Conservation (phyloP, 2,888 invertebrate species). For the Eumacrocentrus americanus region DNA sequence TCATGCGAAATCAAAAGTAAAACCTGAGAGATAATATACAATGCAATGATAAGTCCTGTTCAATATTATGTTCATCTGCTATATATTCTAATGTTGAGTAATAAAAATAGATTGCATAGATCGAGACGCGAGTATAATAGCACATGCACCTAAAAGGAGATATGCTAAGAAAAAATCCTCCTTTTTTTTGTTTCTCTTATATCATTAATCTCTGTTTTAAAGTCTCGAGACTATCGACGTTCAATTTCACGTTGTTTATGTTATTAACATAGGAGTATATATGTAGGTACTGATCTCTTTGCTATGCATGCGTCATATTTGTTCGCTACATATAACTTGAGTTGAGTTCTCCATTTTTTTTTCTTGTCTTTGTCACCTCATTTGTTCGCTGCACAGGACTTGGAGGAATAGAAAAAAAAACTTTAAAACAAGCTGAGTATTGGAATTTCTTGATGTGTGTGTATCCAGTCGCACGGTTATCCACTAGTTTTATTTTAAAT, state of each 20-base stretch:
- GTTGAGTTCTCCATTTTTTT: not conserved
- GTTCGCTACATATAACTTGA: not conserved
- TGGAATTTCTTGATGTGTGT: not conserved
- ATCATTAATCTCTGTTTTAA: constrained; percentile 15
- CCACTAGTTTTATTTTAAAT: not conserved
- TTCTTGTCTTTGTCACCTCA: not conserved
- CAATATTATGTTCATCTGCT: constrained; percentile 32
- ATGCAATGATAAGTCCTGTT: constrained; percentile 30
- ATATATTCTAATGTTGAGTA: constrained; percentile 50
- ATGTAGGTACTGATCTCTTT: constrained; percentile 32
- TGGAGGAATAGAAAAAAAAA: not conserved
- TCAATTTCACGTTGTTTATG: constrained; percentile 2
- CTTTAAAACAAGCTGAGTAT: not conserved
- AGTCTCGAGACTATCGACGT: not conserved
- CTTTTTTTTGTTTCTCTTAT: constrained; percentile 28
- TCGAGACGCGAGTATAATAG: constrained; percentile 51
- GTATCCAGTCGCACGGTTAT: not conserved
- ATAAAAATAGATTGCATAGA: constrained; percentile 62
- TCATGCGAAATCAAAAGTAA: not conserved
- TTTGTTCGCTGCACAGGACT: not conserved
- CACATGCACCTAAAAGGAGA: constrained; percentile 55
- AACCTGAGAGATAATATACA: constrained; percentile 16
- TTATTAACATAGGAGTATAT: constrained; percentile 23
- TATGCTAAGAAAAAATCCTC: constrained; percentile 41
- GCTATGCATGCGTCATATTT: not conserved